A percentile compares a stretch with the other conserved stretches of the same genome.
These are phyloP conservation scores for Acromyrmex heyeri DNA, from an alignment of 1,140 invertebrate species.

Conservation along the genomic window DNA sequence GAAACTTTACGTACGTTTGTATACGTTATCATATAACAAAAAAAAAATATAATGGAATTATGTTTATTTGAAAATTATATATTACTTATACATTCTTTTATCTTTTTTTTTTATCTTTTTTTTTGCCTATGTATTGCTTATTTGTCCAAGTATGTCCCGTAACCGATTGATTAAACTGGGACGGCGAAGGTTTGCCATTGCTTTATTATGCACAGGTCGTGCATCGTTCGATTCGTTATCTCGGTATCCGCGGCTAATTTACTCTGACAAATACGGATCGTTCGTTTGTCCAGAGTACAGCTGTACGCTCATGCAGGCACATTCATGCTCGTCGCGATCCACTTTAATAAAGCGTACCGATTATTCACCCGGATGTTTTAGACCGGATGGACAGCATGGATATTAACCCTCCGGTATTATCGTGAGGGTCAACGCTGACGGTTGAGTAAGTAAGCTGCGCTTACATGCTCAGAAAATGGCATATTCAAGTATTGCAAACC, in stretches of 20 bases:
- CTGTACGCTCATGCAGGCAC: constrained; percentile 40
- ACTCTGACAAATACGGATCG: constrained; percentile 77
- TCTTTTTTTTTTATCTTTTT: background rate
- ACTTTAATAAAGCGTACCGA: constrained; percentile 68
- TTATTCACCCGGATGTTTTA: constrained; percentile 70
- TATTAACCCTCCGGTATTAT: constrained; percentile 57
- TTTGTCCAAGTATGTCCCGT: constrained; percentile 8
- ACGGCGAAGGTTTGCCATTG: background rate
- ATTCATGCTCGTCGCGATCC: constrained; percentile 59
- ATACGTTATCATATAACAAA: background rate
- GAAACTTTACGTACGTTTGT: background rate
- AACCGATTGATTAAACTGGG: constrained; percentile 38
- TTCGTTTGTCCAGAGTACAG: constrained; percentile 69
- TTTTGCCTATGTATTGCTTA: background rate
- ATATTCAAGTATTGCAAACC: background rate
- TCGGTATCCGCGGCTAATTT: constrained; percentile 75
- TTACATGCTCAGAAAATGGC: constrained; percentile 2
- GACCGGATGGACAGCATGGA: constrained; percentile 54
- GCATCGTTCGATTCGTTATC: constrained; percentile 63
- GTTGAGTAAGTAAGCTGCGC: background rate
- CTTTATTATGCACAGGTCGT: constrained; percentile 46
- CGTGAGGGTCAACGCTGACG: constrained; percentile 36
- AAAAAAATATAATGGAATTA: background rate
- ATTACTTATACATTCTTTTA: background rate
- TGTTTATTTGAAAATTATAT: background rate